These are phyloP conservation scores for Campoplex capitator DNA, from an alignment of 2,888 invertebrate species.

Conservation along the genomic window DNA sequence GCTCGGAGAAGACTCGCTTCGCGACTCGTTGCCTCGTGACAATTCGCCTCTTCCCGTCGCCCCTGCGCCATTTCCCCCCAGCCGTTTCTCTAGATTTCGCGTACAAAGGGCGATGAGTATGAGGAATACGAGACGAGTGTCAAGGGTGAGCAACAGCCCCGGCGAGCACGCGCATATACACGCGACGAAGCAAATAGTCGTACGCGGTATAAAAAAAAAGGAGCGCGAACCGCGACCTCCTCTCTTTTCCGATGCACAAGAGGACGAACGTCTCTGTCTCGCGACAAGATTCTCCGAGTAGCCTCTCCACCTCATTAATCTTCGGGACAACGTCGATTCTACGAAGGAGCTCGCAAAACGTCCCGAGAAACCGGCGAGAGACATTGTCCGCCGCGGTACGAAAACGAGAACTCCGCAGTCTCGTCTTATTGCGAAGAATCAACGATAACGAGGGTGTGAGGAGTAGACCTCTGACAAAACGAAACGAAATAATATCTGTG, in stretches of 20 bases:
- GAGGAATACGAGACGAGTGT: constrained; percentile 10
- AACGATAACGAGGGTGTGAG: background rate
- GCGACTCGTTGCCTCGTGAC: constrained; percentile 49
- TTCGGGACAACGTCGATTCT: constrained; percentile 76
- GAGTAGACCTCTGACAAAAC: background rate
- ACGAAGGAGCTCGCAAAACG: constrained; percentile 71
- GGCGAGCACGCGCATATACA: background rate
- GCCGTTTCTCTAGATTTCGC: background rate
- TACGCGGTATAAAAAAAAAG: background rate
- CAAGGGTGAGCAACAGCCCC: constrained; percentile 22
- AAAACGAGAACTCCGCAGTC: constrained; percentile 10
- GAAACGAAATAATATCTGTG: background rate
- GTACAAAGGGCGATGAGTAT: constrained; percentile 31
- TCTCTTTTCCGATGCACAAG: constrained; percentile 31
- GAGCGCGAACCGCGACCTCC: background rate
- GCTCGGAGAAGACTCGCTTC: constrained; percentile 53
- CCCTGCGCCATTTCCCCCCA: background rate
- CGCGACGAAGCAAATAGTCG: background rate
- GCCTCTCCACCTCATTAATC: constrained; percentile 74
- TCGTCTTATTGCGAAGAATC: background rate
- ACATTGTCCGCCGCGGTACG: background rate
- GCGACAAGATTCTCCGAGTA: constrained; percentile 60
- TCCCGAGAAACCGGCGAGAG: constrained; percentile 11
- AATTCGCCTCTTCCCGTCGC: constrained; percentile 19
- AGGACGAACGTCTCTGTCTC: constrained; percentile 54